Base-by-base conservation (phyloP, 2,888 invertebrate species). In the Epiblema foenella region DNA sequence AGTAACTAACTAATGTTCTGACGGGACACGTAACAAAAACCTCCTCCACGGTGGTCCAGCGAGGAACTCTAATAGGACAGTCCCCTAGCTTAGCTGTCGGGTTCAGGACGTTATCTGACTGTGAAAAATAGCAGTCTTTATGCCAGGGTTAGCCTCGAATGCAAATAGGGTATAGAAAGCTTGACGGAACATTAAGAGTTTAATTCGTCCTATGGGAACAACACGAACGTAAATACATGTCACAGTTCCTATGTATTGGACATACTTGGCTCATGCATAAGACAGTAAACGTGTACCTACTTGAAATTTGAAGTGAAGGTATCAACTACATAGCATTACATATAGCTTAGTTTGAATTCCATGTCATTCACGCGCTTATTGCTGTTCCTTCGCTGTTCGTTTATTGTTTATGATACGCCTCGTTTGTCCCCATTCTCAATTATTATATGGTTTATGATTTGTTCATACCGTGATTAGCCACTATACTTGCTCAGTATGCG, bases 81-180 rank as follows among this genome's bases (percentile, higher is more conserved):
- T 82, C 84, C 87, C 84, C 86, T 90, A 85, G 83, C 85, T 86
- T 83, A 85, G 74, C 88, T 89, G 90, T 91, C 91, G 79, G 75
- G 75, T 68, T 77, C 77, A 71, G 81, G 88, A 90, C 89, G 84
- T 89, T 92, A 93, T 92, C 91, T 83, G 78, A 58, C 58, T 73
- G 82, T 92, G 92, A 92, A 89, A 90, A 92, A 93, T 93, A 78
- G 87, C 85, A 78, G 79, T 86, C 87, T 90, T 92, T 93, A 88
- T 90, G 75, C 75, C 79, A 79, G 81, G 81, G 75, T 73, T 77
- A 78, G 78, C 78, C 78, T 77, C 80, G 76, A 75, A 75, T 76
- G 67, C 67, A 67, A 56, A 69, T 73, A 60, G 66, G 49, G 58
- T 73, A n/a, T n/a, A 73, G 67, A 73, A 72, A 51, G 64, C 51